Evolutionary conservation across 2,113 vertebrate species (phyloP).

Genomic region (Vicugna pacos): DNA sequence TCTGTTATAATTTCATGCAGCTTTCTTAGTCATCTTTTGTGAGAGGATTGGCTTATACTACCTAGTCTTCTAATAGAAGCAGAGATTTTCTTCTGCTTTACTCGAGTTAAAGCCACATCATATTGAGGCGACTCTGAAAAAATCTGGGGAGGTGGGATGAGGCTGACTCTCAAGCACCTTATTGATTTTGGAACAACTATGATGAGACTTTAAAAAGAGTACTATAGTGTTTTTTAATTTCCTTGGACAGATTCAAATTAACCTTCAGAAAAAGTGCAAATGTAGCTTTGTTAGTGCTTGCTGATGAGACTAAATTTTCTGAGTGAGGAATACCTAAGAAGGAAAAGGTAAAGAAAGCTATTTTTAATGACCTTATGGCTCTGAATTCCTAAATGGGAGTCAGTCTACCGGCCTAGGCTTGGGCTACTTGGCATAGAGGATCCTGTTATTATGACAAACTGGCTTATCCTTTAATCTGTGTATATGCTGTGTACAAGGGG

Average conservation of each 20-base stretch:
- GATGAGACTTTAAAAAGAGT: slow-evolving; percentile 26
- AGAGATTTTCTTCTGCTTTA: slow-evolving; percentile 39
- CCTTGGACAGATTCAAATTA: slow-evolving; percentile 42
- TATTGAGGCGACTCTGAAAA: not conserved
- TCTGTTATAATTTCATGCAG: slow-evolving; percentile 48
- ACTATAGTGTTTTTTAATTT: slow-evolving; percentile 59
- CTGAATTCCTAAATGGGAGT: slow-evolving; percentile 15
- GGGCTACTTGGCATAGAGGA: not conserved
- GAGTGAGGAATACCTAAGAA: slow-evolving; percentile 19
- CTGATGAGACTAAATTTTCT: slow-evolving; percentile 49
- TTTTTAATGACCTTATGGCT: not conserved
- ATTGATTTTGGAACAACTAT: not conserved
- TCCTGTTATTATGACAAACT: not conserved
- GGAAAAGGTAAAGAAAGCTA: not conserved
- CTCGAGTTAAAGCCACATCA: not conserved
- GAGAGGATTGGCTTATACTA: not conserved
- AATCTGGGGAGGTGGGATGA: not conserved
- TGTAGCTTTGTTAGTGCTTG: slow-evolving; percentile 22
- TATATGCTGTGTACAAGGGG: not conserved
- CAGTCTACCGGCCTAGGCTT: not conserved
- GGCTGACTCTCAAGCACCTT: not conserved
- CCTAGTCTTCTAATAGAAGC: not conserved
- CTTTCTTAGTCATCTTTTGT: slow-evolving; percentile 35
- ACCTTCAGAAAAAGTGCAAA: slow-evolving; percentile 66
- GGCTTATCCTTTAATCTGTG: not conserved